phyloP scores from a whole-genome alignment of 1,140 invertebrate genomes.

The Sycophila sp. region DNA sequence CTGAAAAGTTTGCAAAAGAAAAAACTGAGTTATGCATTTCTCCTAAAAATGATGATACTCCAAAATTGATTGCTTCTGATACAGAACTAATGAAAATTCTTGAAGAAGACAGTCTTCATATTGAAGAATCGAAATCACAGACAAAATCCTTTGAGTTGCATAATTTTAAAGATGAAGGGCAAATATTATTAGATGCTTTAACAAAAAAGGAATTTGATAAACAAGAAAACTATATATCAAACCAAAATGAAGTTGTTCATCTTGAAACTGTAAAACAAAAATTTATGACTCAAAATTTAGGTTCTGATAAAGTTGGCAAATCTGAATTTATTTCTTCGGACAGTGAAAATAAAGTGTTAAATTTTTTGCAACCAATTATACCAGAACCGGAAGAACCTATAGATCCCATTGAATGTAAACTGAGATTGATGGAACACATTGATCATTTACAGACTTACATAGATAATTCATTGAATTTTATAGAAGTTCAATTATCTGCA shows the following conservation, averaged over 20 bases:
- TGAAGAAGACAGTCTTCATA: constrained; percentile 59
- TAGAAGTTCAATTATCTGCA: constrained; percentile 76
- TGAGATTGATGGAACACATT: constrained; percentile 81
- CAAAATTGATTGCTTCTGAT: constrained; percentile 61
- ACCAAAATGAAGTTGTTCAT: too few species aligned
- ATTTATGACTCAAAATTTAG: constrained; percentile 25
- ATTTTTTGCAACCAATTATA: constrained; percentile 55
- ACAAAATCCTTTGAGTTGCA: constrained; percentile 33
- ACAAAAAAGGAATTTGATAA: constrained; percentile 46
- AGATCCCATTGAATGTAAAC: constrained; percentile 79
- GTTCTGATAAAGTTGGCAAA: neutral
- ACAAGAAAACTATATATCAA: too few species aligned
- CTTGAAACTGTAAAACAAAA: constrained; percentile 28
- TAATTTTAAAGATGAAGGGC: constrained; percentile 45
- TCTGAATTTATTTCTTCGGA: neutral
- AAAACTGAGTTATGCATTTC: constrained; percentile 42
- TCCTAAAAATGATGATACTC: constrained; percentile 49
- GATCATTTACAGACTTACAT: constrained; percentile 78
- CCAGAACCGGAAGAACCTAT: constrained; percentile 85
- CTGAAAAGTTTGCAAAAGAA: neutral
- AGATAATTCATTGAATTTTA: constrained; percentile 75
- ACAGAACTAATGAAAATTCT: constrained; percentile 63
- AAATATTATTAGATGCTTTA: constrained; percentile 54
- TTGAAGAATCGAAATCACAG: constrained; percentile 50
- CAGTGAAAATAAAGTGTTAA: neutral